Conservation (phyloP, 2,797 vertebrate species). For the Helarctos malayanus region DNA sequence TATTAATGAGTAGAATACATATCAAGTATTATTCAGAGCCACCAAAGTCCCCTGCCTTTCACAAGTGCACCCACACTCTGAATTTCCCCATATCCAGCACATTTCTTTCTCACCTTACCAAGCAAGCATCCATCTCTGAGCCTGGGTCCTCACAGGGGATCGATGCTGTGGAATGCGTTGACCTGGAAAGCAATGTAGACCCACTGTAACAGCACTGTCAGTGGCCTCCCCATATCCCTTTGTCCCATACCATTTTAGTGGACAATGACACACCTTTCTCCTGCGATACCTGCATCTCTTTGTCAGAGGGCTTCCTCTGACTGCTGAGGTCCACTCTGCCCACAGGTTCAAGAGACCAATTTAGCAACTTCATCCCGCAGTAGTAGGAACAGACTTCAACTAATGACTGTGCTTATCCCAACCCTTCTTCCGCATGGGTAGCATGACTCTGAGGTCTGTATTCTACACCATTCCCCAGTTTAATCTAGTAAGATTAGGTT, state of each 20-base stretch:
- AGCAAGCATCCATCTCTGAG: background rate
- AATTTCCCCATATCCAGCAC: background rate
- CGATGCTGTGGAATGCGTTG: background rate
- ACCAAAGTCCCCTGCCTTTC: background rate
- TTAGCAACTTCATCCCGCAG: background rate
- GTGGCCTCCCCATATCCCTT: background rate
- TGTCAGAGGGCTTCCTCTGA: background rate
- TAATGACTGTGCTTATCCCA: background rate
- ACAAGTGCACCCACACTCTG: background rate
- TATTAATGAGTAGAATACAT: background rate
- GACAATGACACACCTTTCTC: background rate
- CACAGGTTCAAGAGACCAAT: background rate
- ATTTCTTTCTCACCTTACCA: background rate
- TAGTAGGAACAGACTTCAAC: background rate
- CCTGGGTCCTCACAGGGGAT: background rate
- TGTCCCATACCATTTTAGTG: background rate
- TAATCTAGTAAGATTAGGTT: background rate
- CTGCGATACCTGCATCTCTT: background rate
- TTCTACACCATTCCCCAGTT: background rate
- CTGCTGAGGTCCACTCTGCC: background rate
- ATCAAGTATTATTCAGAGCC: background rate
- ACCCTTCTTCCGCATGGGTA: background rate
- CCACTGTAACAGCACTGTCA: fast-evolving
- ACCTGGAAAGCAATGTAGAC: background rate
- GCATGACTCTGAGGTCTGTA: background rate